Evolutionary conservation across 2,113 vertebrate genomes (phyloP), one percentile per base, ranked within the genome.

Genomic region (Cygnus atratus): DNA sequence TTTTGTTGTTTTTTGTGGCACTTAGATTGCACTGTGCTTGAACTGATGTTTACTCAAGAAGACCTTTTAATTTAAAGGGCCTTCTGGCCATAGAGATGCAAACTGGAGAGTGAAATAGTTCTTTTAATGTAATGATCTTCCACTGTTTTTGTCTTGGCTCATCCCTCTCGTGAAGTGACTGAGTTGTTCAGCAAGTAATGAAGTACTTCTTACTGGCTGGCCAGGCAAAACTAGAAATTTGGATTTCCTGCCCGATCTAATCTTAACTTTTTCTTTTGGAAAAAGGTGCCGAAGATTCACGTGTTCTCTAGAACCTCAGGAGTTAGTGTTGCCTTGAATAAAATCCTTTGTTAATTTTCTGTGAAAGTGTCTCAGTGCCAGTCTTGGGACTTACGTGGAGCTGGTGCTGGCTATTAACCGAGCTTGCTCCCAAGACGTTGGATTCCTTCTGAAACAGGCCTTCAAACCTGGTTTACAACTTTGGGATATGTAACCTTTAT

Each of bases 241-340:
- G 26, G 35, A 70, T 92, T 95, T 97, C 74, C 87, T 97, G 44
- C 62, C 12, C 93, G 77, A 84, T 68, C 52, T 52, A 68, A 8
- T 68, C 70, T 91, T 80, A 57, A 83, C 24, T 74, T 84, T 84
- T 87, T 78, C 13, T 39, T 57, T 84, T 84, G 77, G 39, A 28
- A 58, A 39, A 70, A 33, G 58, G 5, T 87, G 46, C 28, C 81
- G 71, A 95, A 26, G 37, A 70, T 72, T 74, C 22, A 48, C 9
- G 10, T 92, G 21, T 87, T 82, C 62, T 79, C 24, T 62, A 54
- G 43, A 25, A 54, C 50, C 87, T 89, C 35, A 71, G 46, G 48
- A 84, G 39, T 29, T 24, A 5, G 14, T 54, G 10, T 66, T 92
- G 58, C 21, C 26, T 73, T 66, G 58, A 76, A 66, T 76, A 71